Base-by-base conservation (phyloP, 2,113 vertebrate genomes). In the Opisthocomus hoazin region DNA sequence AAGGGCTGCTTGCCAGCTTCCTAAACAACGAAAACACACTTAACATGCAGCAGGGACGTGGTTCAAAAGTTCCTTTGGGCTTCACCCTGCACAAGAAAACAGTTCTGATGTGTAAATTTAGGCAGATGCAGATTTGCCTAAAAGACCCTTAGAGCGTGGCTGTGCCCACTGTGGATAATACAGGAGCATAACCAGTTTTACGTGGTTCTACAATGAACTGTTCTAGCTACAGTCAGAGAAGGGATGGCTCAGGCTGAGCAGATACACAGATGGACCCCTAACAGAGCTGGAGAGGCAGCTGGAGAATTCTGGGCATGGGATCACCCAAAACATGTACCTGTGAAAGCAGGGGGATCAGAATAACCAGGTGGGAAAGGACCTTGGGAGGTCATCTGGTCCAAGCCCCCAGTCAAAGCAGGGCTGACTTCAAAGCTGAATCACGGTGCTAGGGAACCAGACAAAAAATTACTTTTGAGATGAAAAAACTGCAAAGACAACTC, bases 1-100 rank as follows among this genome's bases (percentile, higher is more conserved):
- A 93, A 94, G 95, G 87, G 94, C 87, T 82, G 73, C 51, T 78
- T 70, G 39, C 51, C 89, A 95, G 93, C 93, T 71, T 89, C 93
- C 45, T 15, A 51, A 94, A 93, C 19, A 60, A 81, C 2, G 3
- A 75, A 85, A 75, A 64, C 39, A 78, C 0, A 0, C 34, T 56
- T 77, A 95, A 75, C 73, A 58, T 46, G 65, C 68, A 91, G 56
- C 41, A 10, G 34, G 26, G 46, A 30, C 34, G 12, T 1, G 7
- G 94, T 96, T 96, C 93, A 94, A 78, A 94, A 95, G 94, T 91
- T 95, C 89, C 89, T 29, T 36, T 66, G 64, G 51, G 80, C 69
- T 92, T 78, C 82, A 77, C 61, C 92, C 56, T 75, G 69, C 15
- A 50, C 16, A 48, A 48, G 46, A 84, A 64, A 75, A 94, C 26